Conservation (phyloP, 2,113 vertebrate genomes). For the Alosa alosa region DNA sequence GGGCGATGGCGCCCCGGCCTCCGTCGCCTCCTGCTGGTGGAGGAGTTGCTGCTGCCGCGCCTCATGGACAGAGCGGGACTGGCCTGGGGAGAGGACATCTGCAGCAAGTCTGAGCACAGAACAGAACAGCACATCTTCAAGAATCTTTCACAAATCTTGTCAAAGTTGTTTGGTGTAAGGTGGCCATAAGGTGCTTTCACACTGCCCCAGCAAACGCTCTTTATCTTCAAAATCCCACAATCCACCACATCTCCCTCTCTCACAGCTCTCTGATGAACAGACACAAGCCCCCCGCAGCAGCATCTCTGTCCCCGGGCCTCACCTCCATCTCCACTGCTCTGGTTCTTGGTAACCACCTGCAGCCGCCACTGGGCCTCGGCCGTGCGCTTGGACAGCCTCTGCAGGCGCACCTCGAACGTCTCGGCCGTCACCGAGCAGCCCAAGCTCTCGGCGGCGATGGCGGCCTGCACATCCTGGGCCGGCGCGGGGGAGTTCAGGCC, state of each 20-base stretch:
- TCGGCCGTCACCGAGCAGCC: constrained; percentile 76
- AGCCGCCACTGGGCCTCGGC: constrained; percentile 94
- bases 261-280: background rate
- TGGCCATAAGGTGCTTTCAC: too few relatives aligned
- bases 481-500: constrained; percentile 73
- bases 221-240: background rate
- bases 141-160: too few relatives aligned
- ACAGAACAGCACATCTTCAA: background rate
- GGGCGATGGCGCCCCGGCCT: constrained; percentile 63
- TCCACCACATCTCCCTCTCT: background rate
- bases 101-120: constrained; percentile 32
- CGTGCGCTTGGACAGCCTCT: constrained; percentile 84
- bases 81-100: constrained; percentile 47
- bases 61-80: constrained; percentile 39
- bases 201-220: background rate
- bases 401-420: constrained; percentile 73
- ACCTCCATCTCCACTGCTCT: constrained; percentile 75
- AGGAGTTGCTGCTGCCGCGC: constrained; percentile 55
- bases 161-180: background rate
- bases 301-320: constrained; percentile 41
- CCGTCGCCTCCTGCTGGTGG: constrained; percentile 72
- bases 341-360: constrained; percentile 87
- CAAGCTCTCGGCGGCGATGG: constrained; percentile 65
- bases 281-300: too few relatives aligned
- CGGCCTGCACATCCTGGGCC: constrained; percentile 64